A percentile compares a stretch with the other conserved stretches of the same genome.
phyloP scores from a whole-genome alignment of 2,888 invertebrate species.

The Xestobium rufovillosum region DNA sequence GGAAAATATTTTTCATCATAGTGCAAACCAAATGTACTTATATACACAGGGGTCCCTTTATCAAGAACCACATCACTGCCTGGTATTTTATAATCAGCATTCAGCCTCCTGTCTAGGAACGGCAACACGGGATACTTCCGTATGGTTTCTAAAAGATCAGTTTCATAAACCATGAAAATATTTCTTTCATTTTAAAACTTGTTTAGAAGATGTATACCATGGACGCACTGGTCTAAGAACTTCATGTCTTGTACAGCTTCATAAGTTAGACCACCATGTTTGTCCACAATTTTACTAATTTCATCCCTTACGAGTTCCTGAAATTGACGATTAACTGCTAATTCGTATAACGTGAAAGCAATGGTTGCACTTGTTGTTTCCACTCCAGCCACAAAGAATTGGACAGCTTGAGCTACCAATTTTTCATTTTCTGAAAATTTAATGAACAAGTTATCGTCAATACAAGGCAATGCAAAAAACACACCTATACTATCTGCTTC shows the following conservation, averaged over 20 bases:
- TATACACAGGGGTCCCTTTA: slow-evolving; percentile 36
- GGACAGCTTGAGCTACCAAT: slow-evolving; percentile 39
- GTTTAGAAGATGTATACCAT: no score
- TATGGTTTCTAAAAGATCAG: slow-evolving; percentile 37
- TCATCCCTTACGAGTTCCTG: slow-evolving; percentile 43
- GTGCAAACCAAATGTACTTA: slow-evolving; percentile 37
- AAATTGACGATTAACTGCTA: slow-evolving; percentile 40
- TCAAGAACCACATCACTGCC: slow-evolving; percentile 29
- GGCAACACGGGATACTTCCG: slow-evolving; percentile 40
- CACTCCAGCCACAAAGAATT: slow-evolving; percentile 46
- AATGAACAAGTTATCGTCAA: neutral
- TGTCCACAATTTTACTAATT: slow-evolving; percentile 31
- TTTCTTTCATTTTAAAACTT: no score
- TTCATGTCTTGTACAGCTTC: slow-evolving; percentile 43
- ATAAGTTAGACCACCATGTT: slow-evolving; percentile 37
- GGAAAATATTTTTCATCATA: slow-evolving; percentile 36
- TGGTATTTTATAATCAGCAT: slow-evolving; percentile 30
- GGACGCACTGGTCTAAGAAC: slow-evolving; percentile 43
- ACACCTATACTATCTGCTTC: no score
- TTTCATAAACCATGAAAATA: no score
- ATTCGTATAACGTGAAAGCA: slow-evolving; percentile 38
- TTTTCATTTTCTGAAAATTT: slow-evolving; percentile 28
- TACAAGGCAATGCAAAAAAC: no score
- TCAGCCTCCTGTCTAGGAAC: slow-evolving; percentile 31
- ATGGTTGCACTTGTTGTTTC: slow-evolving; percentile 45